These are phyloP conservation scores for Ooceraea biroi DNA, from an alignment of 1,140 invertebrate genomes.

Conservation along the genomic window DNA sequence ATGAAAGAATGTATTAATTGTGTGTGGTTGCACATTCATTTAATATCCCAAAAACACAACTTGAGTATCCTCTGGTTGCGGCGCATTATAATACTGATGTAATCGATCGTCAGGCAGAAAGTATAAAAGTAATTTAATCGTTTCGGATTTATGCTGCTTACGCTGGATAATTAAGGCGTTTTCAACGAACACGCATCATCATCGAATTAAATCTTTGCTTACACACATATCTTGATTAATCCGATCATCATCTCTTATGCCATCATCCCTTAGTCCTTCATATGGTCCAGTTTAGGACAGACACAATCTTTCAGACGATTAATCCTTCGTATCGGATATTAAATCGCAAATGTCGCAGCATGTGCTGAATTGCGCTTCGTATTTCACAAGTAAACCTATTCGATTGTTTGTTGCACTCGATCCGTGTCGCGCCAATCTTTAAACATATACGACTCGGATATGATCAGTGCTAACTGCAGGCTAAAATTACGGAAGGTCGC, in stretches of 20 bases:
- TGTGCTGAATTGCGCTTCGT: neutral
- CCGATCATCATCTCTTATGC: neutral
- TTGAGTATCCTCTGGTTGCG: slow-evolving; percentile 15
- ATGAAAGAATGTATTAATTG: slow-evolving; percentile 53
- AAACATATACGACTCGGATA: neutral
- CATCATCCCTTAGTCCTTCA: neutral
- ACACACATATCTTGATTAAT: neutral
- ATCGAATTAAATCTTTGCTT: slow-evolving; percentile 37
- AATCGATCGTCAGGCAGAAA: slow-evolving; percentile 36
- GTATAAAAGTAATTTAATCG: slow-evolving; percentile 41
- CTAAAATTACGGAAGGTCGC: neutral
- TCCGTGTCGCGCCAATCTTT: slow-evolving; percentile 10
- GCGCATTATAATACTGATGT: slow-evolving; percentile 51
- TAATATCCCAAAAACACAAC: slow-evolving; percentile 22
- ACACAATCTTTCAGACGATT: slow-evolving; percentile 17
- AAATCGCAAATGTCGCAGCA: slow-evolving; percentile 9
- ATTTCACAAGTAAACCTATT: slow-evolving; percentile 41
- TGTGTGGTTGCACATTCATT: slow-evolving; percentile 44
- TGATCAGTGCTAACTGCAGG: slow-evolving; percentile 21
- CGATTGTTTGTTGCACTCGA: slow-evolving; percentile 8
- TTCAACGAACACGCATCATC: slow-evolving; percentile 48
- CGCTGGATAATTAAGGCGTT: slow-evolving; percentile 46
- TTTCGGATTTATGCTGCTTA: slow-evolving; percentile 45
- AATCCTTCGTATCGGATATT: neutral
- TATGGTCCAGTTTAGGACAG: neutral